Evolutionary conservation across 2,888 invertebrate species (phyloP), one percentile per base, ranked within the genome.

Genomic region (Sycophila texana): DNA sequence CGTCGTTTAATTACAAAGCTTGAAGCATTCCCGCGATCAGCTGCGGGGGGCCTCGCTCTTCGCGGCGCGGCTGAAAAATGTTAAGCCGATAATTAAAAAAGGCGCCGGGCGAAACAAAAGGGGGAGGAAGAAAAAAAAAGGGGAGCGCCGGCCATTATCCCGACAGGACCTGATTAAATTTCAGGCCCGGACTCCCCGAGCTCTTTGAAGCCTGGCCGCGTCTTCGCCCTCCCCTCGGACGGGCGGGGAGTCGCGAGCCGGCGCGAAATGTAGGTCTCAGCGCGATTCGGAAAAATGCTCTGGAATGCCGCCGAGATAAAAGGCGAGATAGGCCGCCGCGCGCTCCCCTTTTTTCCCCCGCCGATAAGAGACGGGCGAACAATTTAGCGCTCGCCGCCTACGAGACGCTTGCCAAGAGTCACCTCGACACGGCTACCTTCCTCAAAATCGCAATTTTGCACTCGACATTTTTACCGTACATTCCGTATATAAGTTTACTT

Each of bases 231-330:
- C 63, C 66, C 30, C 7, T 18, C 63, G 63, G 39, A 39, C 47
- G 22, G 4, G 18, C 57, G 18, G 70, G 58, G 22, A n/a, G 66
- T 4, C 57, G 61, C 78, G 75, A 81, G 81, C 78, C 77, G 83
- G 79, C 82, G 81, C 70, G 80, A 78, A 81, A 85, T 84, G 83
- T 86, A 86, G 85, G 84, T 84, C 84, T 86, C 74, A 18, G 63
- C 63, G 68, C 68, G 83, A 83, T 85, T 85, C 83, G 83, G 83
- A 86, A 85, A 86, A 39, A 85, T 85, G 84, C 84, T 85, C 82
- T 77, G 83, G 82, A 82, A 82, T 81, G 83, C 79, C 13, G 63
- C 22, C 47, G 63, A 30, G 30, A n/a, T 10, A 30, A 39, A 16
- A 12, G 16, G 10, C 10, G 47, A 73, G 73, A 73, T 47, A 76